Conservation (phyloP, 1,140 invertebrate genomes). For the Drosophila serrata region DNA sequence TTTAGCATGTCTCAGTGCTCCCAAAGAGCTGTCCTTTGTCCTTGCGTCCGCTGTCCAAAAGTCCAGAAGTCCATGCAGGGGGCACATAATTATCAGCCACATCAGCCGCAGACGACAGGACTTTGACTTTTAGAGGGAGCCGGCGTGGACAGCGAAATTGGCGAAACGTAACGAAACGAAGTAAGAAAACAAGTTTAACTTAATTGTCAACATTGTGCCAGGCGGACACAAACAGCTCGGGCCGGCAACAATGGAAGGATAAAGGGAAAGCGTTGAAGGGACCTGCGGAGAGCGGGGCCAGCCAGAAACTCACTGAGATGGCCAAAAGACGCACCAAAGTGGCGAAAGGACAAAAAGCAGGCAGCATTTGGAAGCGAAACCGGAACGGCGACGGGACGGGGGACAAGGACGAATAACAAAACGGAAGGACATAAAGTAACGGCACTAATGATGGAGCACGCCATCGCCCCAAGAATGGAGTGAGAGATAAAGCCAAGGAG, state of each 20-base stretch:
- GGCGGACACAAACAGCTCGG: slow-evolving; percentile 48
- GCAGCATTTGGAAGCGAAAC: not conserved
- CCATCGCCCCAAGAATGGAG: slow-evolving; percentile 13
- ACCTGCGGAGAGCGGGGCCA: not conserved
- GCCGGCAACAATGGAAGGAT: slow-evolving; percentile 25
- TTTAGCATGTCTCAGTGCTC: not conserved
- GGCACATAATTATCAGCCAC: slow-evolving; percentile 81
- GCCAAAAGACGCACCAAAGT: slow-evolving; percentile 33
- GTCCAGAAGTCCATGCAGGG: slow-evolving; percentile 45
- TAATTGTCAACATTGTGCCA: slow-evolving; percentile 80
- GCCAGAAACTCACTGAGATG: not conserved
- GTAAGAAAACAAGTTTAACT: slow-evolving; percentile 82
- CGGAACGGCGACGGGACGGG: not conserved
- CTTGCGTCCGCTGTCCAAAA: slow-evolving; percentile 3
- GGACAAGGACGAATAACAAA: slow-evolving; percentile 53
- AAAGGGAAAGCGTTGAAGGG: not conserved
- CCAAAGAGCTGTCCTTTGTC: slow-evolving; percentile 19
- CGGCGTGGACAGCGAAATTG: slow-evolving; percentile 47
- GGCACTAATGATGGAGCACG: slow-evolving; percentile 77
- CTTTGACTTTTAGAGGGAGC: slow-evolving; percentile 69
- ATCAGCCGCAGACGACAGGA: slow-evolving; percentile 72
- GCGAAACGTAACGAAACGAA: slow-evolving; percentile 73
- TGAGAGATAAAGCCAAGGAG: not conserved
- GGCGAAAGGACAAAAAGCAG: slow-evolving; percentile 55
- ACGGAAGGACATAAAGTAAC: slow-evolving; percentile 78